Evolutionary conservation across 2,113 vertebrate genomes (phyloP).

Genomic region (Vulpes vulpes): DNA sequence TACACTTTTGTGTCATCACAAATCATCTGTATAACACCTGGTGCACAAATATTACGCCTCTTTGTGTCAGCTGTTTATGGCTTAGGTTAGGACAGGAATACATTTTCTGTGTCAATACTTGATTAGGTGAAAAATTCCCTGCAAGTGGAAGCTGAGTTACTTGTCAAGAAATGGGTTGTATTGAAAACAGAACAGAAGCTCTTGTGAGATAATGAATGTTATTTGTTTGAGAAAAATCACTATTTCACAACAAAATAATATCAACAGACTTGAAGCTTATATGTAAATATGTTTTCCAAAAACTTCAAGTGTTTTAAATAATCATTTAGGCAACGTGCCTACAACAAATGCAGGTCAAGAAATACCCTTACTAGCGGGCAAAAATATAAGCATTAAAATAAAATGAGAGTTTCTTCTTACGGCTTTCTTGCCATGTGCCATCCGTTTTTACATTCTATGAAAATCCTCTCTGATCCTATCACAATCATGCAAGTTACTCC

Average conservation of each 20-base stretch:
- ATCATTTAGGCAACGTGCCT: not conserved
- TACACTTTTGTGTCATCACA: constrained; percentile 68
- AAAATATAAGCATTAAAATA: constrained; percentile 14
- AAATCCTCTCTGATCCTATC: not conserved
- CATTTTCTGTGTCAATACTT: constrained; percentile 73
- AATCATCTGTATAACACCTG: constrained; percentile 71
- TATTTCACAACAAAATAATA: constrained; percentile 25
- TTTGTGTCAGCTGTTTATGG: constrained; percentile 72
- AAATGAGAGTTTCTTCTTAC: not conserved
- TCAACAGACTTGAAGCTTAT: constrained; percentile 11
- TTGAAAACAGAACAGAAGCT: constrained; percentile 35
- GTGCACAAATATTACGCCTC: constrained; percentile 73
- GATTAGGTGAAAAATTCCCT: constrained; percentile 71
- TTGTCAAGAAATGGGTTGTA: constrained; percentile 41
- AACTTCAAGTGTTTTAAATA: constrained; percentile 9
- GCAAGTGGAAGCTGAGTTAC: constrained; percentile 21
- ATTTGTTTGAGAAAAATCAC: constrained; percentile 38
- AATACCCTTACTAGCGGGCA: not conserved
- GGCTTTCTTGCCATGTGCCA: not conserved
- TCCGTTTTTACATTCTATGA: not conserved
- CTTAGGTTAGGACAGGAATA: constrained; percentile 67
- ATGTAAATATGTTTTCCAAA: not conserved
- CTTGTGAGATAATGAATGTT: constrained; percentile 46
- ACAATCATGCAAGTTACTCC: not conserved
- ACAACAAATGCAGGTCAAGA: not conserved